A percentile compares a stretch with the other conserved stretches of the same genome.
Conservation (phyloP, 2,888 invertebrate species). For the Nezara viridula region DNA sequence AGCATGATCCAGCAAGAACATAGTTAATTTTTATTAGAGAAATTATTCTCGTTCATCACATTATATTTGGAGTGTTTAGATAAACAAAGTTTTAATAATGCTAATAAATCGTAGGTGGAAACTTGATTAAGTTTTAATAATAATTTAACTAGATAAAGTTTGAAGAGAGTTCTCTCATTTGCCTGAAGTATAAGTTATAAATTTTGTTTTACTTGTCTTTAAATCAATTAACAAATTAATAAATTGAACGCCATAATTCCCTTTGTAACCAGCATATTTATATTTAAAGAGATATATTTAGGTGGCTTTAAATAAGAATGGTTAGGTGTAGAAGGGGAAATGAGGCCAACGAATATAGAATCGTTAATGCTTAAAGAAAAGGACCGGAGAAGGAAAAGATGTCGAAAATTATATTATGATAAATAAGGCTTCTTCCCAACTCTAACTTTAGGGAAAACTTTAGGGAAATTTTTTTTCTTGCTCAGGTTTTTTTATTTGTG, state of each 20-base stretch:
- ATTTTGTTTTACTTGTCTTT: background rate
- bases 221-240: background rate
- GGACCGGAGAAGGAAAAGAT: background rate
- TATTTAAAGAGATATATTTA: background rate
- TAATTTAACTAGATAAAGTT: background rate
- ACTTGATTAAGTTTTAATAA: background rate
- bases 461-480: background rate
- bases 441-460: background rate
- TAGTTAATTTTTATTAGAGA: background rate
- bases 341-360: background rate
- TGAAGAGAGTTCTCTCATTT: background rate
- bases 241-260: background rate
- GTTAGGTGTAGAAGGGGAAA: background rate
- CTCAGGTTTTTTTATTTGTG: background rate
- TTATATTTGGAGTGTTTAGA: background rate
- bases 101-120: background rate
- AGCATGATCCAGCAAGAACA: background rate
- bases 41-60: background rate
- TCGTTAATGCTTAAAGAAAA: conserved; percentile 1
- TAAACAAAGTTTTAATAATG: background rate
- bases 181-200: background rate
- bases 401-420: conserved; percentile 4
- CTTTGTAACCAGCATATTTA: background rate
- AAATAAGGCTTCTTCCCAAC: background rate
- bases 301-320: background rate